phyloP scores from a whole-genome alignment of 2,113 vertebrate species.

The Toxotes jaculatrix region DNA sequence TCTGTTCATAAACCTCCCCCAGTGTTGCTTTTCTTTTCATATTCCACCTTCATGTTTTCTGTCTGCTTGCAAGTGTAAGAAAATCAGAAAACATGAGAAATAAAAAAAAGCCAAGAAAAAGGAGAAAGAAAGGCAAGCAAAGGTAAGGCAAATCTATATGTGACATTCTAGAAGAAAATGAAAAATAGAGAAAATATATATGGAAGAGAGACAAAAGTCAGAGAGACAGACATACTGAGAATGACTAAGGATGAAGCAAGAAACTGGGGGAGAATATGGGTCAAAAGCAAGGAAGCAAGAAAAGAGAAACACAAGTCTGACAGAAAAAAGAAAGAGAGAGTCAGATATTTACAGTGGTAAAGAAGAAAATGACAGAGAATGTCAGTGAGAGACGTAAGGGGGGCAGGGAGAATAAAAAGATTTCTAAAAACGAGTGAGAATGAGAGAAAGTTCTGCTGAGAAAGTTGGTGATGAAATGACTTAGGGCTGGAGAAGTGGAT shows the following conservation, averaged over 20 bases:
- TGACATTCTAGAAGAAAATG: neutral
- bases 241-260: neutral
- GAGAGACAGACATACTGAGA: constrained; percentile 2
- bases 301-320: neutral
- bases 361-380: constrained; percentile 9
- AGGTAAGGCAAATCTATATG: neutral
- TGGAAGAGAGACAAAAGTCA: neutral
- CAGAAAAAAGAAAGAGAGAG: neutral
- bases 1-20: neutral
- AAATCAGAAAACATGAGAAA: neutral
- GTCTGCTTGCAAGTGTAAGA: neutral
- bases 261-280: neutral
- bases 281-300: neutral
- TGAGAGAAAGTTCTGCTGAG: neutral
- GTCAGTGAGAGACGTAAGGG: neutral
- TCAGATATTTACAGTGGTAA: neutral
- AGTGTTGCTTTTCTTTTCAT: neutral
- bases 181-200: neutral
- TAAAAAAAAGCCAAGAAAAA: neutral
- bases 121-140: neutral
- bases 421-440: neutral
- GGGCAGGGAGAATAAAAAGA: neutral
- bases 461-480: constrained; percentile 13
- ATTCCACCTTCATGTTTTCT: neutral
- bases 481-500: neutral